Percentiles rank a stretch among this genome's conserved stretches.
Conservation (phyloP, 2,797 vertebrate genomes). For the Thamnophis elegans region DNA sequence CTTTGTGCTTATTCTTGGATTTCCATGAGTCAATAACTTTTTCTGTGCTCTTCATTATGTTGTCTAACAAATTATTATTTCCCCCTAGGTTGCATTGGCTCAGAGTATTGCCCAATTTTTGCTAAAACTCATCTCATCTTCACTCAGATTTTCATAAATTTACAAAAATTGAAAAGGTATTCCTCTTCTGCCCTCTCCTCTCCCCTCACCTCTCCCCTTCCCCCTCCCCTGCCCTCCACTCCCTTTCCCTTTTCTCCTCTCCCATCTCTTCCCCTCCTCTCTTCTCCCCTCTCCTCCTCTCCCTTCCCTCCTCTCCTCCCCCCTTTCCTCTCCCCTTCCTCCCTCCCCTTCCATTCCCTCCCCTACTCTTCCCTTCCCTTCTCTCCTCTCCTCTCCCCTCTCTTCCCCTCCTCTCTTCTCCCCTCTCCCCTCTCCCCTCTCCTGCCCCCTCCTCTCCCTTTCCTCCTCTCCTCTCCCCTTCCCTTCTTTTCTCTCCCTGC, state of each 20-base stretch:
- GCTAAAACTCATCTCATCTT: neutral
- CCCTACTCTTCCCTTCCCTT: too few species aligned
- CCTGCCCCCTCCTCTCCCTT: fast-evolving
- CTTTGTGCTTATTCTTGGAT: neutral
- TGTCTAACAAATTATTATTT: neutral
- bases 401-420: neutral
- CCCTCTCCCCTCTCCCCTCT: fast-evolving
- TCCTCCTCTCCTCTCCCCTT: too few species aligned
- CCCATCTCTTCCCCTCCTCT: neutral
- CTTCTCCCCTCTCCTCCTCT: fast-evolving
- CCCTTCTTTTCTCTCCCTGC: fast-evolving
- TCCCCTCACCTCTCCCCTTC: fast-evolving
- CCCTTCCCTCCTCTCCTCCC: too few species aligned
- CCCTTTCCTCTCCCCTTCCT: fast-evolving
- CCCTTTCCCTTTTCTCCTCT: fast-evolving
- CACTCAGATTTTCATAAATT: neutral
- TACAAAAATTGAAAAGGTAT: neutral
- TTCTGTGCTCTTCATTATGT: neutral
- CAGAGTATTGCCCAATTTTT: neutral
- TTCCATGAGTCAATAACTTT: neutral
- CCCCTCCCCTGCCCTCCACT: neutral
- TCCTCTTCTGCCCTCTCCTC: fast-evolving
- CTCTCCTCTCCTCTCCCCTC: neutral
- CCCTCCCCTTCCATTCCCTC: neutral
- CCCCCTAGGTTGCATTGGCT: neutral